Base-by-base conservation (phyloP, 2,888 invertebrate genomes). In the Callinectes sapidus region DNA sequence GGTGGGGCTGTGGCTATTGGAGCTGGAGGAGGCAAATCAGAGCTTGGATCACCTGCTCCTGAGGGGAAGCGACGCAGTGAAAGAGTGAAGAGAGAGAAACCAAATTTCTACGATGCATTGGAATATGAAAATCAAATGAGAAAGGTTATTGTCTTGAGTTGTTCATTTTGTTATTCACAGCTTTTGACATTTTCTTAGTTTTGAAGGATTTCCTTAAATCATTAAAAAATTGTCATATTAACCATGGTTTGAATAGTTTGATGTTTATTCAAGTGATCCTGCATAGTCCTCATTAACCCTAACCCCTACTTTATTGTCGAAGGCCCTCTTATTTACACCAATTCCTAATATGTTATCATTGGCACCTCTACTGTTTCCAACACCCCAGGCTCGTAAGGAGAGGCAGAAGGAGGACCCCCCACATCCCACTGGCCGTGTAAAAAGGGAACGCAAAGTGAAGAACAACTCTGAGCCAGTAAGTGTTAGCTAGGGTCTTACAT, bases 91-190 rank as follows among this genome's bases (percentile, higher is more conserved):
- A 96, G 98, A 92, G 97, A 97, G 32, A 97, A 98, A 95, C 97
- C 98, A 1, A 97, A 98, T 96, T 98, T 97, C 95, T 98, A 98
- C 95, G 98, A 98, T 96, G 97, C 97, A 0, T 96, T 97, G 94
- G 97, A 98, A 95, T 98, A 97, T 95, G 97, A 98, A 95, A 97
- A 97, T 95, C 97, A 97, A 95, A 97, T 97, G 91, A 96, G 97
- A 95, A 97, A 97, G 96, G 97, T 96, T 95, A 95, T 96, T 95
- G 32, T 10, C n/a, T 28, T 23, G 13, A 23, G 8, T 87, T 87
- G 48, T 87, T 18, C n/a, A 87, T 87, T 42, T 1, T 10, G 8
- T 71, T 71, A 23, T 71, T 71, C 6, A 71, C 23, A n/a, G 28
- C 2, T 28, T 23, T 61, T 61, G 23, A 5, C 2, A 23, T 61